phyloP scores from a whole-genome alignment of 2,888 invertebrate species.

The Frankliniella fusca region DNA sequence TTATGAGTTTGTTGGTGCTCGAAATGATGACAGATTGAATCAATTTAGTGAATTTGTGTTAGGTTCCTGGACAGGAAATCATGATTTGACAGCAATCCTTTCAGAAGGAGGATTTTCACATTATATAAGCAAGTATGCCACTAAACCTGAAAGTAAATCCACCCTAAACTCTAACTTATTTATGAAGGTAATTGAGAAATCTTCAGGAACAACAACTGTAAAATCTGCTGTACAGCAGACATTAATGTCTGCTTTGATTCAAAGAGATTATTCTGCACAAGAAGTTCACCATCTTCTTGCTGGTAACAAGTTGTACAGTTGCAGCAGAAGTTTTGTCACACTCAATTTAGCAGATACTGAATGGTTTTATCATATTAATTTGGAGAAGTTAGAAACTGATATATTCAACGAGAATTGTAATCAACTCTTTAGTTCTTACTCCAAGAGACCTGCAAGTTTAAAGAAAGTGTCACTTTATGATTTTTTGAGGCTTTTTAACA shows the following conservation, averaged over 20 bases:
- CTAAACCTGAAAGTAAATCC: neutral
- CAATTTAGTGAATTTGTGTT: neutral
- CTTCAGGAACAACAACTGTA: neutral
- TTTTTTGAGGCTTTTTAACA: neutral
- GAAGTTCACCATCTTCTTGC: neutral
- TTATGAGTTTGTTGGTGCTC: neutral
- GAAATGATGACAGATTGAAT: neutral
- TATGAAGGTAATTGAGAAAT: neutral
- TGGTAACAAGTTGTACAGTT: neutral
- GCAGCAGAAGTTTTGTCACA: too few species aligned
- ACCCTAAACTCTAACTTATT: neutral
- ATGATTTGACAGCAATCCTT: neutral
- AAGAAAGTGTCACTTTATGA: neutral
- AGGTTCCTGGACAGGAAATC: neutral
- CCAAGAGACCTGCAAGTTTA: neutral
- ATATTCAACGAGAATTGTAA: neutral
- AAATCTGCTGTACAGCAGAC: neutral
- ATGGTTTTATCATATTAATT: too few species aligned
- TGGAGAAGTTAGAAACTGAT: too few species aligned
- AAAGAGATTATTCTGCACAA: conserved; percentile 1
- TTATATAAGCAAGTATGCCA: neutral
- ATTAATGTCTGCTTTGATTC: neutral
- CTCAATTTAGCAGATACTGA: too few species aligned
- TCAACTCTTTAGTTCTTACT: neutral
- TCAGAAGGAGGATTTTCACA: neutral